A percentile compares a stretch with the other conserved stretches of the same genome.
Evolutionary conservation across 2,797 vertebrate species (phyloP).

Genomic region (Mallotus villosus): DNA sequence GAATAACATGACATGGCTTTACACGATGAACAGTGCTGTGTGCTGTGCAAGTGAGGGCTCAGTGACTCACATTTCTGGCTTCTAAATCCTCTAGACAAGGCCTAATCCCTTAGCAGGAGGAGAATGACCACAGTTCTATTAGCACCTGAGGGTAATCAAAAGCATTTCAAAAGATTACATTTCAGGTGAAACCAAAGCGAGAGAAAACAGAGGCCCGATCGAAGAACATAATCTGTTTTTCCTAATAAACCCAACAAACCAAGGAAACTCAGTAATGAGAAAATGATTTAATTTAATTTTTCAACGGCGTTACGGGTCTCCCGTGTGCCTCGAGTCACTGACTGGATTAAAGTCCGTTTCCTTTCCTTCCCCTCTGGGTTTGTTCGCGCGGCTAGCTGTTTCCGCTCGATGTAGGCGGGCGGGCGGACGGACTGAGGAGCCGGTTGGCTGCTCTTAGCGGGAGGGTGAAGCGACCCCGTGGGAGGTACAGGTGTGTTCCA

Average conservation of each 20-base stretch:
- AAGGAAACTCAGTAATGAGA: slow-evolving; percentile 63
- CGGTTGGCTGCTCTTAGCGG: background rate
- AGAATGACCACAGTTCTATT: background rate
- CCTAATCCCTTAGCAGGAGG: background rate
- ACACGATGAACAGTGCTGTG: no score
- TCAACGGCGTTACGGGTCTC: slow-evolving; percentile 33
- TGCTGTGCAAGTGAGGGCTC: no score
- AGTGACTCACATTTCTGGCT: no score
- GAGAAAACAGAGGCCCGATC: slow-evolving; percentile 33
- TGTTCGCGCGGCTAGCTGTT: slow-evolving; percentile 9
- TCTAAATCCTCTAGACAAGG: no score
- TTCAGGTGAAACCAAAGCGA: slow-evolving; percentile 32
- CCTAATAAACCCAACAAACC: slow-evolving; percentile 59
- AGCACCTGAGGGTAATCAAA: slow-evolving; percentile 26
- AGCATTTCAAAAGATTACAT: slow-evolving; percentile 20
- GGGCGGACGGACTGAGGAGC: no score
- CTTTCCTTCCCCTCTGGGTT: background rate
- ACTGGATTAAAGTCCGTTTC: slow-evolving; percentile 7
- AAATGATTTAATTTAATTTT: slow-evolving; percentile 63
- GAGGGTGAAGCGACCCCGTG: background rate
- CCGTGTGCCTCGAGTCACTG: background rate
- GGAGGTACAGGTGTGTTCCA: slow-evolving; percentile 16
- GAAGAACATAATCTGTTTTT: slow-evolving; percentile 60
- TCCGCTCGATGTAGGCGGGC: background rate
- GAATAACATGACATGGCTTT: no score